Conservation (phyloP, 2,113 vertebrate species). For the Egretta garzetta region DNA sequence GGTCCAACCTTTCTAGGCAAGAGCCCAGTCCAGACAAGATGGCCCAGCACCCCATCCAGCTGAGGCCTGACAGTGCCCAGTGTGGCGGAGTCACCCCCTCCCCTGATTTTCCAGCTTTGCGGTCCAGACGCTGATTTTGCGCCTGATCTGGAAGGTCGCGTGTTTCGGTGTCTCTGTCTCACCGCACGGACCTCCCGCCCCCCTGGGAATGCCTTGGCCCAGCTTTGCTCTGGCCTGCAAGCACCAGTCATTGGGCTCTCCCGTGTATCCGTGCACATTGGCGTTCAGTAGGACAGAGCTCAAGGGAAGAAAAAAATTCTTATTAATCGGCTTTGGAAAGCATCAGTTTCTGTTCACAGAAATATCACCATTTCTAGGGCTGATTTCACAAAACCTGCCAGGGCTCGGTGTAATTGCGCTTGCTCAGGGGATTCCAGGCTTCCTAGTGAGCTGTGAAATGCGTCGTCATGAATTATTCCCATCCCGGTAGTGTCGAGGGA, state of each 20-base stretch:
- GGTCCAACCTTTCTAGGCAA: no score
- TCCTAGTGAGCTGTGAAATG: neutral
- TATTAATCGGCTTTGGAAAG: neutral
- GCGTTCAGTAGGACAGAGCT: neutral
- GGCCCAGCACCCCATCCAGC: no score
- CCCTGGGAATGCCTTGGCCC: neutral
- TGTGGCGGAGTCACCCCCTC: no score
- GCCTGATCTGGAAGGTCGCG: neutral
- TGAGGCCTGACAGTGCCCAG: no score
- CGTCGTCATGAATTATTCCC: neutral
- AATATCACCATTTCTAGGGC: neutral
- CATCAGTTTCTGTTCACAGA: neutral
- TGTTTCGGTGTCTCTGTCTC: neutral
- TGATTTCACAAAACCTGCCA: neutral
- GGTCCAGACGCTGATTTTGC: no score
- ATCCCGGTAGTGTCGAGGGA: rapidly evolving
- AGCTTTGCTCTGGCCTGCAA: neutral
- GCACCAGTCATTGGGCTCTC: neutral
- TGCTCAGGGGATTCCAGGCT: neutral
- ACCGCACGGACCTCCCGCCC: neutral
- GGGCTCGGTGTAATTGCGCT: neutral
- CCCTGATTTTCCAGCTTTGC: neutral
- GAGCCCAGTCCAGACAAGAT: no score
- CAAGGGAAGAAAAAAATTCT: neutral
- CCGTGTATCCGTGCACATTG: rapidly evolving